A percentile compares a stretch with the other conserved stretches of the same genome.
phyloP scores from a whole-genome alignment of 2,797 vertebrate species.

The Chiloscyllium punctatum region DNA sequence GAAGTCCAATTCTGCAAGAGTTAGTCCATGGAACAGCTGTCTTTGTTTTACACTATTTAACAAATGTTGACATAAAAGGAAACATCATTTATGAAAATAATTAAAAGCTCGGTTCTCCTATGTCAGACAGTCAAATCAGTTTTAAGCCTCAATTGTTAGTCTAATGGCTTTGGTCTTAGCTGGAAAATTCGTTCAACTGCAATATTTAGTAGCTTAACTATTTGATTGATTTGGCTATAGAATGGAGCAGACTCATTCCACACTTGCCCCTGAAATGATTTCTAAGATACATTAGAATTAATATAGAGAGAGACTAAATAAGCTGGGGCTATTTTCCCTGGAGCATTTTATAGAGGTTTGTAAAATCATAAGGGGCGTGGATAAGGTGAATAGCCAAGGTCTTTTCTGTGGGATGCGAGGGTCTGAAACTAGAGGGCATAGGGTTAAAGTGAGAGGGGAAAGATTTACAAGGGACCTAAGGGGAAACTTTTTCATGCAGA shows the following conservation, averaged over 20 bases:
- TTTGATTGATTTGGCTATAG: constrained; percentile 19
- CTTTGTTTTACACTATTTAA: constrained; percentile 20
- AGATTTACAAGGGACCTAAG: no score
- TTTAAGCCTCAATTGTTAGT: constrained; percentile 8
- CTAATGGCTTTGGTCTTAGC: not conserved
- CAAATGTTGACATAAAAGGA: not conserved
- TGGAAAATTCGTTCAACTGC: not conserved
- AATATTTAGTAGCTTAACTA: constrained; percentile 1
- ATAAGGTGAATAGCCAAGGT: no score
- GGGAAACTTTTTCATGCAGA: no score
- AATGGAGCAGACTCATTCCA: not conserved
- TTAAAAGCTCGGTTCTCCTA: not conserved
- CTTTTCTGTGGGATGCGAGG: no score
- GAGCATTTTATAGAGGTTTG: no score
- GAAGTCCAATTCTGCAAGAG: not conserved
- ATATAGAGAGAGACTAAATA: no score
- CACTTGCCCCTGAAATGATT: not conserved
- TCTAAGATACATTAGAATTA: not conserved
- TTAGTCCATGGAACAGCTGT: not conserved
- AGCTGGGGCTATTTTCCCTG: no score
- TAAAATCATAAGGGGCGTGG: no score
- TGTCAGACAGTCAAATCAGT: not conserved
- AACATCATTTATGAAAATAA: constrained; percentile 19
- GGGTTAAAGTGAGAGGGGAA: no score
- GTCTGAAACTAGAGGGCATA: no score